Conservation (phyloP, 2,888 invertebrate genomes). For the Euphydryas editha region DNA sequence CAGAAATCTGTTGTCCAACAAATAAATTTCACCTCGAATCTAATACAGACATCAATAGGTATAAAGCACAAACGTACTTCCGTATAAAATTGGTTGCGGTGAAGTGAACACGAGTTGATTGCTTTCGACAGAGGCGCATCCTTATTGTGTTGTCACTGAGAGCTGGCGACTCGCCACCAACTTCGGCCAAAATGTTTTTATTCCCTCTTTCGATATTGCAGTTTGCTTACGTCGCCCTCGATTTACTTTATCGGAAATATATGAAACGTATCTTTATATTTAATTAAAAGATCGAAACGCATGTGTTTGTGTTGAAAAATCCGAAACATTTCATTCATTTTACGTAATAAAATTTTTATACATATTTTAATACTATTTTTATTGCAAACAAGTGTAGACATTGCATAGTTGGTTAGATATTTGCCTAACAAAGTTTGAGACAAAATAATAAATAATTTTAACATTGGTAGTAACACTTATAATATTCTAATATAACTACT, state of each 20-base stretch:
- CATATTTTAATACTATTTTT: neutral
- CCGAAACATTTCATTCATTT: neutral
- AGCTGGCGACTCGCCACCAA: conserved; percentile 71
- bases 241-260: conserved; percentile 52
- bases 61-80: conserved; percentile 46
- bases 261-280: conserved; percentile 23
- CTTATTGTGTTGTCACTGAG: conserved; percentile 76
- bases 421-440: no score
- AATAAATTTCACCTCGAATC: conserved; percentile 31
- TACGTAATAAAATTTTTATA: neutral
- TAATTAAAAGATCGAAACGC: neutral
- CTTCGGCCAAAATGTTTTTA: conserved; percentile 55
- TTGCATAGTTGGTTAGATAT: no score
- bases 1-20: conserved; percentile 7
- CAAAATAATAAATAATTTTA: no score
- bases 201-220: conserved; percentile 68
- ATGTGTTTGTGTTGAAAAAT: neutral
- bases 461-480: no score
- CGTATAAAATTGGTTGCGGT: conserved; percentile 62
- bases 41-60: conserved; percentile 31
- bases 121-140: conserved; percentile 70
- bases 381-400: no score
- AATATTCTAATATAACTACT: neutral
- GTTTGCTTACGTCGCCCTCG: conserved; percentile 61
- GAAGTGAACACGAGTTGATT: conserved; percentile 67